These are phyloP conservation scores for Anas platyrhynchos DNA, from an alignment of 2,113 vertebrate species.

Conservation along the genomic window DNA sequence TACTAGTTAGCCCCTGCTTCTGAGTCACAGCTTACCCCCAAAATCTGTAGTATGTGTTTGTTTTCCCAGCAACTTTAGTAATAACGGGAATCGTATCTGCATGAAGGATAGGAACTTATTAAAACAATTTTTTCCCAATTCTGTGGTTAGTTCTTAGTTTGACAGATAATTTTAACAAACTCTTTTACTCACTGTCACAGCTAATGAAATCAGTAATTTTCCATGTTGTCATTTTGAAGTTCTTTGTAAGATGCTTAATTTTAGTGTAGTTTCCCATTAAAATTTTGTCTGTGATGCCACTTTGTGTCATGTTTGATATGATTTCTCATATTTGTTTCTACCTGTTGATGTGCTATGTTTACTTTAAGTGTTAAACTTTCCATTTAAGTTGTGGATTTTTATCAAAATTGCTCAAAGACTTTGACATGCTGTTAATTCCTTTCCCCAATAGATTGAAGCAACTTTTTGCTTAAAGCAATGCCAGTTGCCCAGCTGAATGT, in stretches of 20 bases:
- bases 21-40: not conserved
- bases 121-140: not conserved
- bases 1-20: not conserved
- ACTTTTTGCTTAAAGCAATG: not conserved
- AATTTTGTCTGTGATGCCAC: not conserved
- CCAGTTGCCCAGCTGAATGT: not conserved
- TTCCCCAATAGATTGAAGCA: not conserved
- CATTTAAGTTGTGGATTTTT: not conserved
- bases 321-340: not conserved
- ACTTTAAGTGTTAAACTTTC: not conserved
- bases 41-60: not conserved
- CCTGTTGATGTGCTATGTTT: not conserved
- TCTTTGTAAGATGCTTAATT: conserved; percentile 41
- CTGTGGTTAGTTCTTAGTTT: not conserved
- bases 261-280: not conserved
- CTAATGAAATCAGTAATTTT: not conserved
- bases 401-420: not conserved
- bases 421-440: not conserved
- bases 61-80: not conserved
- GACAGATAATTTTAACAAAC: not conserved
- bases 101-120: not conserved
- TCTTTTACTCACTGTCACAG: not conserved
- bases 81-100: not conserved
- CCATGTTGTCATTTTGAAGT: not conserved
- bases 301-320: not conserved